Conservation (phyloP, 1,140 invertebrate genomes). For the Vollenhovia emeryi region DNA sequence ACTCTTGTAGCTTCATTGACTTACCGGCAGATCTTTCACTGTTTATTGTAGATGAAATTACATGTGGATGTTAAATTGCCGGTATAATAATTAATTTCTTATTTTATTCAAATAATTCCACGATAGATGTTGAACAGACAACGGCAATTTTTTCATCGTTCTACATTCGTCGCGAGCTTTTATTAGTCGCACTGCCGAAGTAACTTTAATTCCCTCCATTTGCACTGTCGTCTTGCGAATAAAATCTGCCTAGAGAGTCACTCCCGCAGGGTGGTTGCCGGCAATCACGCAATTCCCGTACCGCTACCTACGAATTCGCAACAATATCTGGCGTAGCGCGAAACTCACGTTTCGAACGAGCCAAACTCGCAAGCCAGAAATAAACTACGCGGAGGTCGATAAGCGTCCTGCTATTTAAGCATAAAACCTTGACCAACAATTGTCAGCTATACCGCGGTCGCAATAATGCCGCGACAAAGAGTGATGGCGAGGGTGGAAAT, state of each 20-base stretch:
- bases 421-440: neutral
- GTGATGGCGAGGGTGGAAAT: neutral
- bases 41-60: neutral
- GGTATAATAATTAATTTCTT: neutral
- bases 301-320: neutral
- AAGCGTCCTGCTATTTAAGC: neutral
- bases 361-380: slow-evolving; percentile 27
- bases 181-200: neutral
- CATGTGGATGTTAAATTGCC: neutral
- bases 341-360: neutral
- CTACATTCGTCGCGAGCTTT: neutral
- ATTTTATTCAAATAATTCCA: neutral
- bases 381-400: neutral
- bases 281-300: neutral
- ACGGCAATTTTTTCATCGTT: neutral
- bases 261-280: neutral
- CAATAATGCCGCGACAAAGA: neutral
- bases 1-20: neutral
- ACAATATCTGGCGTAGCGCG: neutral
- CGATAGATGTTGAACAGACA: neutral
- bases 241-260: neutral
- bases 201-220: neutral
- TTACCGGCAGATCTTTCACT: neutral
- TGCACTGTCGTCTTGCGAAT: neutral
- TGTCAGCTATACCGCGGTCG: neutral